phyloP scores from a whole-genome alignment of 2,888 invertebrate species.

The Apoda limacodes region DNA sequence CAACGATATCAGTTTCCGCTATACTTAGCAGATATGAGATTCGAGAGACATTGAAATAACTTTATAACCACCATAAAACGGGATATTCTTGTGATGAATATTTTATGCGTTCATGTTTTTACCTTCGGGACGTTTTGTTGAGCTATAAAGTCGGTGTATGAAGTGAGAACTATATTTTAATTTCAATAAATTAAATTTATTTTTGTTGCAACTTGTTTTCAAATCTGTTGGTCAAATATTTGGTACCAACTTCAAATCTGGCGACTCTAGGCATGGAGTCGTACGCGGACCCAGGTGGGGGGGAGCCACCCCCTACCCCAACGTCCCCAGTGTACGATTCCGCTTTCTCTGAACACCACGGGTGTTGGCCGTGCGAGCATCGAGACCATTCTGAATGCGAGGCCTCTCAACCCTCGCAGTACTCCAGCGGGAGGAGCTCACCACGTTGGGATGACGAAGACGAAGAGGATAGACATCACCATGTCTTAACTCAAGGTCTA shows the following conservation, averaged over 20 bases:
- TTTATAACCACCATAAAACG: conserved; percentile 23
- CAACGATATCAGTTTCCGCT: conserved; percentile 15
- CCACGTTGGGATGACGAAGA: conserved; percentile 61
- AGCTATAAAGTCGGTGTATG: too few relatives aligned
- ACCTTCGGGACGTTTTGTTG: conserved; percentile 25
- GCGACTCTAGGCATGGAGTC: conserved; percentile 56
- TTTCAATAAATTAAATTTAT: too few relatives aligned
- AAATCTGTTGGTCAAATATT: too few relatives aligned
- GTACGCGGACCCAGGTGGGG: conserved; percentile 59
- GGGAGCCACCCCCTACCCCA: conserved; percentile 57
- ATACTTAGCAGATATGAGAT: conserved; percentile 20
- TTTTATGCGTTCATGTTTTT: conserved; percentile 15
- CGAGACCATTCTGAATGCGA: conserved; percentile 47
- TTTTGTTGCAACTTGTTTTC: too few relatives aligned
- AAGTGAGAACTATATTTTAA: too few relatives aligned
- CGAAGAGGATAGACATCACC: conserved; percentile 49
- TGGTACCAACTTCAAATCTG: conserved; percentile 24
- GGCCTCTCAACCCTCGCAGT: conserved; percentile 46
- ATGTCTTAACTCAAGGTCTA: conserved; percentile 60
- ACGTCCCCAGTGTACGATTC: conserved; percentile 63
- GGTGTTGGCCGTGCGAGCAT: conserved; percentile 61
- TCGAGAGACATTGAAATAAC: conserved; percentile 27
- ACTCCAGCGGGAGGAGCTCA: conserved; percentile 57
- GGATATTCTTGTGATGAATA: conserved; percentile 18
- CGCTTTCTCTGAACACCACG: conserved; percentile 61